Base-by-base conservation (phyloP, 92 coral and sea anemone genomes). In the Pocillopora meandrina region DNA sequence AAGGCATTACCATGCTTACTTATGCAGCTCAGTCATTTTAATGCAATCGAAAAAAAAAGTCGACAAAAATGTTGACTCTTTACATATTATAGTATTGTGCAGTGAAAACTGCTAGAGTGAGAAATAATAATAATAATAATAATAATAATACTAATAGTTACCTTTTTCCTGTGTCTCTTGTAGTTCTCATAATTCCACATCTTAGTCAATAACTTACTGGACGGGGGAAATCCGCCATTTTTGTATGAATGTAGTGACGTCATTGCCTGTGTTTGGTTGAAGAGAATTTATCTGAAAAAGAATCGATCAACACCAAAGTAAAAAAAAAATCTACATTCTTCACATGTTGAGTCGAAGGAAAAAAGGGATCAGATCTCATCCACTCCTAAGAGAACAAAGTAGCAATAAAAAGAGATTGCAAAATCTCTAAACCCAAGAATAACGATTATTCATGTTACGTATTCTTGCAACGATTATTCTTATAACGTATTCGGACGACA, bases 201-300 rank as follows among this genome's bases (percentile, higher is more conserved):
- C 56, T 93, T 93, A 77, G 84, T 90, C 81, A 93, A 71, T 57
- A 91, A 84, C 61, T 93, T 93, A 42, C 92, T 93, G 71, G 97
- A 81, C 34, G 94, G 92, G 16, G 97, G 97, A 76, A 93, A 93
- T 16, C 94, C 94, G 73, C 97, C 93, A 81, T 91, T 70, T 58
- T 90, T 89, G 82, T 93, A 91, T 1, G 74, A 61, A 72, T 86
- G 85, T 13, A 91, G 75, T 18, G 87, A 84, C 75, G 83, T 84
- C 82, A 75, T 84, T 76, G 69, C 15, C 15, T 9, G 67, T 47
- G 16, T 9, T 81, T 9, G 16, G 31, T 11, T 16, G 49, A 20
- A 6, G 42, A 6, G 52, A 31, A 59, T 19, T 23, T 4, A 15
- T n/a, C 49, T 12, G 6, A 2, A 12, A 6, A 8, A 15, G 12